Percentiles rank a stretch among this genome's conserved stretches.
Conservation (phyloP, 1,140 invertebrate species). For the Watersipora subatra region DNA sequence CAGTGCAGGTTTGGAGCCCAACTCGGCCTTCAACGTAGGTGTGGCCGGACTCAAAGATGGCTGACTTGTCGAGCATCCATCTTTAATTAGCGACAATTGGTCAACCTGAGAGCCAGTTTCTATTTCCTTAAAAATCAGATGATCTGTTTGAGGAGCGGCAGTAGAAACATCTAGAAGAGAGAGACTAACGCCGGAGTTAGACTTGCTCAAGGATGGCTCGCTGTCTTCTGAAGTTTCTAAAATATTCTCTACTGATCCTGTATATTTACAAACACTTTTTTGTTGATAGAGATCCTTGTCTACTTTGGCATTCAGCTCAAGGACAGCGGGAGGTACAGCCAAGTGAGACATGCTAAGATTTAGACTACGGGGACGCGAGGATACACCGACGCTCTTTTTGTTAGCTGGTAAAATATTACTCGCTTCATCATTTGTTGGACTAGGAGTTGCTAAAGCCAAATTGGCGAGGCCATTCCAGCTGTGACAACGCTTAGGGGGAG, state of each 20-base stretch:
- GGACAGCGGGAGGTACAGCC: background rate
- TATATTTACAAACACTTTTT: background rate
- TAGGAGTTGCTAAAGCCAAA: background rate
- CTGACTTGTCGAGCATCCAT: background rate
- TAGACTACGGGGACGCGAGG: background rate
- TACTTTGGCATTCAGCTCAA: background rate
- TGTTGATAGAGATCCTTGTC: background rate
- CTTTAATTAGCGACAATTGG: background rate
- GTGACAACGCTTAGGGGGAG: background rate
- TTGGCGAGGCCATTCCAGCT: background rate
- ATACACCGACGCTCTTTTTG: background rate
- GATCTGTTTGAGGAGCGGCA: background rate
- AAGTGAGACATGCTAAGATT: background rate
- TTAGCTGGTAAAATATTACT: background rate
- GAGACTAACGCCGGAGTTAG: background rate
- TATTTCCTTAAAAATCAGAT: background rate
- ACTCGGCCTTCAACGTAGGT: background rate
- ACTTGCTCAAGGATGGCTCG: background rate
- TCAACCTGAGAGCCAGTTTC: background rate
- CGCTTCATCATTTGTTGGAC: background rate
- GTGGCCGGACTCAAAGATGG: background rate
- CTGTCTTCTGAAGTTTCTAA: background rate
- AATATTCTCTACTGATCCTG: background rate
- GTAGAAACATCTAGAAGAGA: too few species aligned
- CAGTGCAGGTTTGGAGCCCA: background rate